Evolutionary conservation across 2,888 invertebrate genomes (phyloP).

Genomic region (Capitulum mitella): DNA sequence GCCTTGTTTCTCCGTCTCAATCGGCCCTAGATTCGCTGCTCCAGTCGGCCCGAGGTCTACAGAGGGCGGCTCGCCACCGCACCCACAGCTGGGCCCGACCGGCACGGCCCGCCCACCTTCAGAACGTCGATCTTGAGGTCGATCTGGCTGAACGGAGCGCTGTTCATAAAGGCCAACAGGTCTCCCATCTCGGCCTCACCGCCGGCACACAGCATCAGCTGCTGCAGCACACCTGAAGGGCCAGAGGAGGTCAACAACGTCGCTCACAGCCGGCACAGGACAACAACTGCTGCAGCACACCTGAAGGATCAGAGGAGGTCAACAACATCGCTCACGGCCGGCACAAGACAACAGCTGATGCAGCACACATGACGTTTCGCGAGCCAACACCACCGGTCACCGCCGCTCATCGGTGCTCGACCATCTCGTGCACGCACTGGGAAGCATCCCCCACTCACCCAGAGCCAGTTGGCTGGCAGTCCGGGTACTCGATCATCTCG

Average conservation of each 20-base stretch:
- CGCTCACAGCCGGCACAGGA: no score
- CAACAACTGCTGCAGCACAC: no score
- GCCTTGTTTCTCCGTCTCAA: no score
- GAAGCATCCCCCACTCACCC: constrained; percentile 54
- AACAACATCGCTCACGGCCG: no score
- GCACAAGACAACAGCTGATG: no score
- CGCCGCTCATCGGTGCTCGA: constrained; percentile 54
- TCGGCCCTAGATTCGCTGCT: no score
- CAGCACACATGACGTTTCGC: no score
- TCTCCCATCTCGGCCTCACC: constrained; percentile 96
- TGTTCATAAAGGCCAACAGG: constrained; percentile 82
- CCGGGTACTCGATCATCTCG: constrained; percentile 71
- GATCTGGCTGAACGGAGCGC: constrained; percentile 70
- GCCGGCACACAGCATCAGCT: constrained; percentile 78
- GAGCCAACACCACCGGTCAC: neutral
- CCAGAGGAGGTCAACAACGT: no score
- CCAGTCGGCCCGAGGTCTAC: no score
- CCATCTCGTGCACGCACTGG: constrained; percentile 81
- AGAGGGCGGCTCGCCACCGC: no score
- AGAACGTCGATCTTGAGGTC: constrained; percentile 83
- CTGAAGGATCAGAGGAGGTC: no score
- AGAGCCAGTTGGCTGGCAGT: constrained; percentile 75
- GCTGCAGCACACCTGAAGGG: constrained; percentile 65
- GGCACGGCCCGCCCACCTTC: constrained; percentile 49
- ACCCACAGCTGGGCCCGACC: no score